A percentile compares a stretch with the other conserved stretches of the same genome.
Evolutionary conservation across 2,113 vertebrate species (phyloP).

Genomic region (Rynchops niger): DNA sequence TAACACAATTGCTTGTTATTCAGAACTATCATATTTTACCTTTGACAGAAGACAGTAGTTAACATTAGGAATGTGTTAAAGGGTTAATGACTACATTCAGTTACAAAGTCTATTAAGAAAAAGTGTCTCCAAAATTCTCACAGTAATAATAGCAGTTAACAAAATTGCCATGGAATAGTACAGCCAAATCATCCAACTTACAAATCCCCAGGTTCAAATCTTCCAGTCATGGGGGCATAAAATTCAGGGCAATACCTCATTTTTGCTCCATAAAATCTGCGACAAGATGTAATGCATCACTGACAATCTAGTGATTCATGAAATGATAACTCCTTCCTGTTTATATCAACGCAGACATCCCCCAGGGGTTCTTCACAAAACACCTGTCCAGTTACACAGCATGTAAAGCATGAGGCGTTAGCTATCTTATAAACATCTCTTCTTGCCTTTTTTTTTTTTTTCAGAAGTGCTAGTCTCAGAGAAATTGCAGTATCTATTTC

Average conservation of each 20-base stretch:
- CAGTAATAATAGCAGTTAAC: not conserved
- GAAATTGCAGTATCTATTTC: not conserved
- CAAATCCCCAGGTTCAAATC: not conserved
- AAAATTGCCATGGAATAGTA: not conserved
- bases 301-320: slow-evolving; percentile 18
- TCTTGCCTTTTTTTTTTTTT: not conserved
- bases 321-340: slow-evolving; percentile 28
- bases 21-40: not conserved
- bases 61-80: not conserved
- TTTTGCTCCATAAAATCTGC: not conserved
- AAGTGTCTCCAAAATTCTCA: not conserved
- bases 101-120: not conserved
- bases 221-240: not conserved
- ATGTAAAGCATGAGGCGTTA: not conserved
- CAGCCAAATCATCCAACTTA: not conserved
- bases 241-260: not conserved
- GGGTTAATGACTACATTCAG: not conserved
- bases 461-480: not conserved
- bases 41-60: not conserved
- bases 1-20: not conserved
- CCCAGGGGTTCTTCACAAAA: not conserved
- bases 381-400: not conserved
- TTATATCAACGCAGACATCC: not conserved
- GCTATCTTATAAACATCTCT: not conserved
- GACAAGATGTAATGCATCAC: not conserved